phyloP scores from a whole-genome alignment of 2,797 vertebrate species.

The Onychomys leucogaster region DNA sequence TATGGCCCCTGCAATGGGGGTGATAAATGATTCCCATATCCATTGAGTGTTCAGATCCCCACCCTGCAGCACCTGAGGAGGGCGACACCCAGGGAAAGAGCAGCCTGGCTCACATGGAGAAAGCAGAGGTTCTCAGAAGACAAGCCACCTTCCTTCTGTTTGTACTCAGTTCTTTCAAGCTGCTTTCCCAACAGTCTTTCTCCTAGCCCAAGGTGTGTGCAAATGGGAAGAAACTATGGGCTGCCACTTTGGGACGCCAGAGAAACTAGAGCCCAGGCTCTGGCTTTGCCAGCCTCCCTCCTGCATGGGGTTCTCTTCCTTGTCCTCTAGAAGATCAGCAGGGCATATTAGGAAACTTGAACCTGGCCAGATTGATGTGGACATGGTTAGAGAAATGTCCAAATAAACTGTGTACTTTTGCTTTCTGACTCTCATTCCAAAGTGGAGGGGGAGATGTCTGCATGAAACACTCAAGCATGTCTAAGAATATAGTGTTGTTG shows the following conservation, averaged over 20 bases:
- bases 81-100: background rate
- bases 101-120: background rate
- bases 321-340: background rate
- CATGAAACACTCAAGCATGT: slow-evolving; percentile 27
- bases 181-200: background rate
- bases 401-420: background rate
- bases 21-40: background rate
- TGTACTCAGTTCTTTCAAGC: background rate
- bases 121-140: background rate
- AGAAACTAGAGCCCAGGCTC: background rate
- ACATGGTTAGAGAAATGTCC: slow-evolving; percentile 50
- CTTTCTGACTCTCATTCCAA: slow-evolving; percentile 22
- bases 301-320: background rate
- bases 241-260: background rate
- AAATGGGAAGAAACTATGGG: background rate
- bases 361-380: background rate
- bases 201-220: background rate
- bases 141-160: background rate
- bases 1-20: background rate
- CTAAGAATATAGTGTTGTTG: slow-evolving; percentile 65
- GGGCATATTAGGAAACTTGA: background rate
- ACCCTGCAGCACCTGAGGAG: background rate
- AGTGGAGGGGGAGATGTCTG: background rate
- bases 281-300: background rate
- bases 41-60: background rate